These are phyloP conservation scores for Lycophotia porphyrea DNA, from an alignment of 2,888 invertebrate species.

Conservation along the genomic window DNA sequence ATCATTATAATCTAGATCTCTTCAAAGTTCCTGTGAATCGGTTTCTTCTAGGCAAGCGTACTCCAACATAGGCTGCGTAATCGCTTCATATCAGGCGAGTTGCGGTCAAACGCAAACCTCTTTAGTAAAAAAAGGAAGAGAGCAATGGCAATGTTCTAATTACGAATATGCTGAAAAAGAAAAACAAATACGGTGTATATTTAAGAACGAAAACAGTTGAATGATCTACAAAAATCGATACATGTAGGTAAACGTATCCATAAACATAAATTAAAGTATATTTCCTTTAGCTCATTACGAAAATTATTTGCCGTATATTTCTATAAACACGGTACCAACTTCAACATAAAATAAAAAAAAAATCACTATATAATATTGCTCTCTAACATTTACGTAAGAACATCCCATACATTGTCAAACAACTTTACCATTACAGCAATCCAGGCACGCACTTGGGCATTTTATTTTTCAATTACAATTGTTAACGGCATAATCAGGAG, in stretches of 20 bases:
- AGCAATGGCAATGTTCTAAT: not conserved
- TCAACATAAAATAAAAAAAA: slow-evolving; percentile 33
- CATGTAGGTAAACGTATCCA: not conserved
- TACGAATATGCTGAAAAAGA: not conserved
- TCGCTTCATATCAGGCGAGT: not conserved
- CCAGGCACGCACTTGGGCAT: slow-evolving; percentile 70
- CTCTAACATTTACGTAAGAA: slow-evolving; percentile 41
- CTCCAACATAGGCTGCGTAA: not conserved
- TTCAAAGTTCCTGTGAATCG: not conserved
- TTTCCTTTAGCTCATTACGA: slow-evolving; percentile 17
- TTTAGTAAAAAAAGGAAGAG: not conserved
- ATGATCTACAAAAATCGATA: not conserved
- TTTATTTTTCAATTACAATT: slow-evolving; percentile 90
- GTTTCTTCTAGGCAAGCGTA: not conserved
- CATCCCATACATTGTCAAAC: slow-evolving; percentile 55
- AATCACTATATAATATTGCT: slow-evolving; percentile 23
- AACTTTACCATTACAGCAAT: slow-evolving; percentile 61
- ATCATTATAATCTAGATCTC: not conserved
- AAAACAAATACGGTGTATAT: not conserved
- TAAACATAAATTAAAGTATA: not conserved
- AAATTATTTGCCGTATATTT: not conserved
- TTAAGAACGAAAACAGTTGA: not conserved
- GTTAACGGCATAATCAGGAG: slow-evolving; percentile 89
- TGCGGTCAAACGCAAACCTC: not conserved
- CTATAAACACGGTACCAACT: slow-evolving; percentile 2